Evolutionary conservation across 2,888 invertebrate genomes (phyloP), one percentile per base, ranked within the genome.

Genomic region (Drosophila ustulata): DNA sequence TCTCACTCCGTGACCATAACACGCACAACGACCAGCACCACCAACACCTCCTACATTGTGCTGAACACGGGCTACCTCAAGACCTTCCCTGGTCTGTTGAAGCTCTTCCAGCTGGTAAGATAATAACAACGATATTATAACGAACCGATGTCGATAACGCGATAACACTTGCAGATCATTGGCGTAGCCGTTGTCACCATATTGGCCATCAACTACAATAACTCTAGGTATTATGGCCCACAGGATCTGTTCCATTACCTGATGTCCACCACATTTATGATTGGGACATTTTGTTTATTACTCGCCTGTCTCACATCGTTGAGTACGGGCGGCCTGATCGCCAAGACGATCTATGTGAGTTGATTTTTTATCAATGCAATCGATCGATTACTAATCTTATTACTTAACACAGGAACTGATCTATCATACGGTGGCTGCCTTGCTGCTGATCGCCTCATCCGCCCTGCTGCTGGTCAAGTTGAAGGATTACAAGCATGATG

Each of bases 1-100:
- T 97, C 97, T 75, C 97, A 97, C 93, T 94, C 96, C 37, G 96
- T 97, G 81, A 97, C 97, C 50, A 96, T 97, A 67, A 97, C 97
- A 30, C 94, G 96, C 89, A 96, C 96, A 32, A 96, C 96, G n/a
- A 97, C 97, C 56, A 96, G 96, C 68, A 95, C 96, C 8, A 94
- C 95, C 26, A 94, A 95, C 30, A 96, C 96, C 23, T 95, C 96
- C 8, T 94, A 96, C 7, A 93, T 97, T 75, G 94, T 96, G 80
- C 93, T 97, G 72, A 97, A 98, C 92, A 96, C 95, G 5, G 96
- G 96, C 52, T 97, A 97, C 91, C 92, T 97, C 77, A 95, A 95
- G 91, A 95, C 96, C 26, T 93, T 95, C 89, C 95, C 96, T 0
- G 98, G 98, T 4, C 91, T 97, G 11, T 93, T 97, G 8, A 97